phyloP scores from a whole-genome alignment of 1,140 invertebrate species.

The Bradynema listronoti region DNA sequence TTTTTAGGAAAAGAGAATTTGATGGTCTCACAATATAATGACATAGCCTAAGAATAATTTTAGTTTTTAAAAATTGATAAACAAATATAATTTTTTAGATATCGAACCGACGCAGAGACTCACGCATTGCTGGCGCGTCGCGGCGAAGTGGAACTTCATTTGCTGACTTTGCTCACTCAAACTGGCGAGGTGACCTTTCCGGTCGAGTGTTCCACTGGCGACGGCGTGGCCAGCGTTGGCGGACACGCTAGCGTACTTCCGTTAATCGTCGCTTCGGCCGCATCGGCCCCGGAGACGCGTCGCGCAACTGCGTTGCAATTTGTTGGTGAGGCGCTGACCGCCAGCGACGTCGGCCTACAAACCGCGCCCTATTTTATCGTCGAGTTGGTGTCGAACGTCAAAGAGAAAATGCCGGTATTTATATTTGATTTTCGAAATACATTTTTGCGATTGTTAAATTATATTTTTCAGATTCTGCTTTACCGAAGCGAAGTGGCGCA shows the following conservation, averaged over 20 bases:
- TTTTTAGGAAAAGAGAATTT: neutral
- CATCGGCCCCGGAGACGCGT: slow-evolving; percentile 1
- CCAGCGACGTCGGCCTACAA: slow-evolving; percentile 14
- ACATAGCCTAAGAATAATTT: neutral
- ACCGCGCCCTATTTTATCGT: slow-evolving; percentile 37
- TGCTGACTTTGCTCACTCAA: slow-evolving; percentile 17
- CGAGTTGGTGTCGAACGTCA: slow-evolving; percentile 28
- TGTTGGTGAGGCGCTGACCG: slow-evolving; percentile 20
- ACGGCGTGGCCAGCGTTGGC: neutral
- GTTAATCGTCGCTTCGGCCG: slow-evolving; percentile 11
- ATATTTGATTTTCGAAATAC: slow-evolving; percentile 11
- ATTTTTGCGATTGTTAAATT: slow-evolving; percentile 10
- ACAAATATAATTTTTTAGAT: slow-evolving; percentile 23
- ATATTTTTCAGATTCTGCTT: slow-evolving; percentile 36
- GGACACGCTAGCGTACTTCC: neutral
- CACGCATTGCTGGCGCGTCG: neutral
- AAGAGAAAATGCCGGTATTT: slow-evolving; percentile 14
- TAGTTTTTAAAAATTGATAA: neutral
- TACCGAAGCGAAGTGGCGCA: slow-evolving; percentile 37
- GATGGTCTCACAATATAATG: neutral
- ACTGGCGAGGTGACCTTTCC: neutral
- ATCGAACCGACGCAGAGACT: slow-evolving; percentile 18
- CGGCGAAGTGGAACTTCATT: slow-evolving; percentile 14
- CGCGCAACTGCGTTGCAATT: slow-evolving; percentile 35
- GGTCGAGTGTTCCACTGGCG: slow-evolving; percentile 4